Evolutionary conservation across 2,888 invertebrate genomes (phyloP).

Genomic region (Stramonita haemastoma): DNA sequence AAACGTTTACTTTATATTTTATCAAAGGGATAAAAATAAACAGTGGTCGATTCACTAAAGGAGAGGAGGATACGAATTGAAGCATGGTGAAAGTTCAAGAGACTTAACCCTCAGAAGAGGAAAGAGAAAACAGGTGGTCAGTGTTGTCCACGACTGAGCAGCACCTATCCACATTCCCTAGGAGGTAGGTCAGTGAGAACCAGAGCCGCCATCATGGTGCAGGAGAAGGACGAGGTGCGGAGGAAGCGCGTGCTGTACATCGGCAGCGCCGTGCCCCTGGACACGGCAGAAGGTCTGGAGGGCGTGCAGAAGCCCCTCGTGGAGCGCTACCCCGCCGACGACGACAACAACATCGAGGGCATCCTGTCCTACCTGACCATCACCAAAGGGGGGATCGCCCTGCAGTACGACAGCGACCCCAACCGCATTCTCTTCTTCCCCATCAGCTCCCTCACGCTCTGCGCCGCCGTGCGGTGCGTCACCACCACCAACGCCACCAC

Average conservation of each 20-base stretch:
- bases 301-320: conserved; percentile 73
- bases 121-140: no score
- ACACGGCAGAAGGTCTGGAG: conserved; percentile 72
- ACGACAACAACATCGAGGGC: conserved; percentile 67
- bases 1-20: background rate
- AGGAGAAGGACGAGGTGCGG: conserved; percentile 57
- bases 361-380: conserved; percentile 92
- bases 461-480: conserved; percentile 75
- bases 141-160: no score
- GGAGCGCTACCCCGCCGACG: conserved; percentile 68
- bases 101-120: background rate
- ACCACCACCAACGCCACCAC: conserved; percentile 59
- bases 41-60: background rate
- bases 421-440: conserved; percentile 74
- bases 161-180: no score
- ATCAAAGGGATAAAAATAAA: background rate
- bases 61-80: background rate
- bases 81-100: background rate
- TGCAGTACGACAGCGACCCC: conserved; percentile 88
- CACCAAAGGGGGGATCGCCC: conserved; percentile 93
- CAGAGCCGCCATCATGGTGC: conserved; percentile 46
- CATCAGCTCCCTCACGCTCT: conserved; percentile 72
- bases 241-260: conserved; percentile 74
- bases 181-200: background rate
- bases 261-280: conserved; percentile 75